Percentiles rank a stretch among this genome's conserved stretches.
Evolutionary conservation across 2,797 vertebrate species (phyloP).

Genomic region (Melanitta fusca): DNA sequence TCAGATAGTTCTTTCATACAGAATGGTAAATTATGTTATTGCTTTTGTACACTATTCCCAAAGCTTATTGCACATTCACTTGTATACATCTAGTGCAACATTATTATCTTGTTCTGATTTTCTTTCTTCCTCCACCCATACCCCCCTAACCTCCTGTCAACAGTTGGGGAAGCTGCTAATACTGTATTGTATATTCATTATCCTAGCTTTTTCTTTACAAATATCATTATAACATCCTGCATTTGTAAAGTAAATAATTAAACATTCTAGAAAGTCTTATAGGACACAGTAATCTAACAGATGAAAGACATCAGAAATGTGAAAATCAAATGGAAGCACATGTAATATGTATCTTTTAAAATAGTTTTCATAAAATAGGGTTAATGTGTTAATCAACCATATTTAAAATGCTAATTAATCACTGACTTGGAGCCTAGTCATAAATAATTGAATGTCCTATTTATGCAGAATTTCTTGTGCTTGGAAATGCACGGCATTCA

Average conservation of each 20-base stretch:
- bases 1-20: conserved; percentile 67
- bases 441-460: conserved; percentile 75
- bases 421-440: conserved; percentile 64
- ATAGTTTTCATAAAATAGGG: conserved; percentile 71
- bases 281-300: conserved; percentile 68
- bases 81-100: conserved; percentile 67
- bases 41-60: conserved; percentile 72
- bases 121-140: conserved; percentile 55
- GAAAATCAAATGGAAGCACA: conserved; percentile 63
- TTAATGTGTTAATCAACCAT: conserved; percentile 74
- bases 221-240: conserved; percentile 75
- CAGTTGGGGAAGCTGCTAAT: conserved; percentile 64
- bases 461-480: conserved; percentile 67
- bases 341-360: conserved; percentile 74
- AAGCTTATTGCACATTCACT: conserved; percentile 74
- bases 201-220: conserved; percentile 73
- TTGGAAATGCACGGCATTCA: conserved; percentile 22
- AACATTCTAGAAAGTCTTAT: conserved; percentile 74
- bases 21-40: conserved; percentile 75
- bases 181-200: conserved; percentile 67
- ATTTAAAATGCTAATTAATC: conserved; percentile 78
- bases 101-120: conserved; percentile 69
- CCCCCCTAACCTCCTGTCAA: conserved; percentile 60
- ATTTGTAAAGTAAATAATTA: conserved; percentile 80
- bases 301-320: conserved; percentile 71